Conservation (phyloP, 2,888 invertebrate genomes). For the Orthosia gracilis region DNA sequence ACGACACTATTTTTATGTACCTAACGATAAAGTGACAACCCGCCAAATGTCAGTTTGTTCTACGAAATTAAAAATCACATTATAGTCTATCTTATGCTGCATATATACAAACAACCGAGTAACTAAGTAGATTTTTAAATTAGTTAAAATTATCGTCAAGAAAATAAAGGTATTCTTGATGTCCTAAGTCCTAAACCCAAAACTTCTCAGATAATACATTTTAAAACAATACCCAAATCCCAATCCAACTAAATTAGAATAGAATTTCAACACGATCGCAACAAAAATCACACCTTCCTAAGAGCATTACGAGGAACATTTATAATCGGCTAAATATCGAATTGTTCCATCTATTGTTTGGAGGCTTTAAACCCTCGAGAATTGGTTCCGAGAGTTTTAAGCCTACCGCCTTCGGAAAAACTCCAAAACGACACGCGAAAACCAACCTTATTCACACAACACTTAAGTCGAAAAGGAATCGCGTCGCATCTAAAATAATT, state of each 20-base stretch:
- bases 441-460: slow-evolving; percentile 68
- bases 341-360: slow-evolving; percentile 90
- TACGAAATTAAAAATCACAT: no score
- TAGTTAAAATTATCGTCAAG: background rate
- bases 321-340: slow-evolving; percentile 91
- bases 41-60: no score
- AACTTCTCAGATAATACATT: slow-evolving; percentile 30
- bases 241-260: slow-evolving; percentile 48
- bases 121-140: background rate
- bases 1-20: no score
- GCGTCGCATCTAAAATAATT: slow-evolving; percentile 80
- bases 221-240: slow-evolving; percentile 42
- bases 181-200: slow-evolving; percentile 12
- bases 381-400: slow-evolving; percentile 90
- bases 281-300: slow-evolving; percentile 88
- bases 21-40: no score
- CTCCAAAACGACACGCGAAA: slow-evolving; percentile 69
- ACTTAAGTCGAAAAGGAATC: slow-evolving; percentile 76
- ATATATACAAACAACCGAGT: background rate
- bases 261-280: slow-evolving; percentile 71
- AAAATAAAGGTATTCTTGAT: background rate
- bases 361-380: slow-evolving; percentile 87
- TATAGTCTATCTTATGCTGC: no score
- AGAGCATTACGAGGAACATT: slow-evolving; percentile 88
- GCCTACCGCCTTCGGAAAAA: slow-evolving; percentile 88